Conservation (phyloP, 2,888 invertebrate genomes). For the Mythimna ferrago region DNA sequence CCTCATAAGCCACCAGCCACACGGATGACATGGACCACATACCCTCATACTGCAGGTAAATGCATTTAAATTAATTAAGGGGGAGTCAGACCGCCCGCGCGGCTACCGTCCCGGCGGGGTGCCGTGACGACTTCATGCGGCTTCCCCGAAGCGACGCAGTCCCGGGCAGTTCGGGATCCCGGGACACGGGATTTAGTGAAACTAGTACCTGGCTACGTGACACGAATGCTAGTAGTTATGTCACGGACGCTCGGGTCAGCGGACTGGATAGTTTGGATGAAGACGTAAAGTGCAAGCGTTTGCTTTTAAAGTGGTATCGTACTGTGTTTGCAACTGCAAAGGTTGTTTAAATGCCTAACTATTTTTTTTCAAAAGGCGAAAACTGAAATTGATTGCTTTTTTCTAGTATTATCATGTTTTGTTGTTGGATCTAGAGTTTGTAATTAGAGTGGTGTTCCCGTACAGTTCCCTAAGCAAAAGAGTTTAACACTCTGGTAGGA, state of each 20-base stretch:
- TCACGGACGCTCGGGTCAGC: constrained; percentile 51
- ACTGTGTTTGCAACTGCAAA: not conserved
- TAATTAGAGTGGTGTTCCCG: not conserved
- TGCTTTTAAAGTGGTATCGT: constrained; percentile 12
- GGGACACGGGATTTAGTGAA: constrained; percentile 66
- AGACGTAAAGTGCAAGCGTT: constrained; percentile 35
- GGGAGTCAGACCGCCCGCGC: constrained; percentile 87
- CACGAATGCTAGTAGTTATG: constrained; percentile 59
- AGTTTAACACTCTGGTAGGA: no score
- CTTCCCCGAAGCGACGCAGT: constrained; percentile 81
- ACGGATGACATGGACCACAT: constrained; percentile 55
- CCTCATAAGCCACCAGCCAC: constrained; percentile 27
- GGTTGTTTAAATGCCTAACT: not conserved
- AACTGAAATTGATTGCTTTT: not conserved
- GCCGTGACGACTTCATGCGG: constrained; percentile 89
- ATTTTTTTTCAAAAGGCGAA: not conserved
- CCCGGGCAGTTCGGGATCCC: constrained; percentile 48
- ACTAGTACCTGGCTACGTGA: constrained; percentile 70
- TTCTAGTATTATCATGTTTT: not conserved
- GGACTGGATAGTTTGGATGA: constrained; percentile 34
- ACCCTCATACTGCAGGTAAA: constrained; percentile 78
- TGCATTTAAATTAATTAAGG: constrained; percentile 89
- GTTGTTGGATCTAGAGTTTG: not conserved
- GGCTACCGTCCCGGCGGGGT: constrained; percentile 85
- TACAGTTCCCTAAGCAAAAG: not conserved